These are phyloP conservation scores for Microchirus variegatus DNA, from an alignment of 2,797 vertebrate genomes.

Conservation along the genomic window DNA sequence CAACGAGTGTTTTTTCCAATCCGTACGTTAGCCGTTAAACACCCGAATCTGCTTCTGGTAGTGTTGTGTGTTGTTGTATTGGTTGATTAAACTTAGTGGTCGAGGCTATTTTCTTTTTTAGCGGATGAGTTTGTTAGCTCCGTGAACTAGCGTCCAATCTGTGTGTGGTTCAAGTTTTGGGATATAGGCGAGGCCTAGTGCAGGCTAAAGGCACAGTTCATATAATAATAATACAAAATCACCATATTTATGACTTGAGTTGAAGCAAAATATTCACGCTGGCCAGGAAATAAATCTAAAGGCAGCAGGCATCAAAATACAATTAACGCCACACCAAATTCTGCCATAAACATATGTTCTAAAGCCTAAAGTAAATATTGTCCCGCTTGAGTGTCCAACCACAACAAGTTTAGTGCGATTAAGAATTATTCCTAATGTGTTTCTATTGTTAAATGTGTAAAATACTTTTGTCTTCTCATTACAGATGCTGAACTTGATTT, in stretches of 20 bases:
- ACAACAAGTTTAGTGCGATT: neutral
- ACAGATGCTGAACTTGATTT: slow-evolving; percentile 93
- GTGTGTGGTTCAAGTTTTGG: neutral
- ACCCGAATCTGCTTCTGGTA: neutral
- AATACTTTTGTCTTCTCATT: slow-evolving; percentile 25
- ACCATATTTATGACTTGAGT: accelerated
- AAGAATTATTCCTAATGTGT: no score
- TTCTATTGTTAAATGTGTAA: neutral
- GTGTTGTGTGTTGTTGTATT: neutral
- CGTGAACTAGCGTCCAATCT: neutral
- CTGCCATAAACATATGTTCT: slow-evolving; percentile 36
- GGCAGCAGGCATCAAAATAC: neutral
- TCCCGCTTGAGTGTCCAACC: accelerated
- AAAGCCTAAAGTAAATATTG: slow-evolving; percentile 53
- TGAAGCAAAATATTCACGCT: neutral
- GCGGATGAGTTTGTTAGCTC: neutral
- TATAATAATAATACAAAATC: neutral
- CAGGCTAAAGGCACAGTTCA: slow-evolving; percentile 7
- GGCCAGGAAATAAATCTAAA: accelerated
- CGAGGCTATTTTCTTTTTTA: neutral
- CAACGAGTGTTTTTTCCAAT: slow-evolving; percentile 9
- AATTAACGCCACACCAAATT: neutral
- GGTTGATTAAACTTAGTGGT: accelerated
- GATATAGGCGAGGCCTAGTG: slow-evolving; percentile 44
- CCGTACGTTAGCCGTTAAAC: neutral